phyloP scores from a whole-genome alignment of 2,797 vertebrate genomes.

The Poeciliopsis presidionis region DNA sequence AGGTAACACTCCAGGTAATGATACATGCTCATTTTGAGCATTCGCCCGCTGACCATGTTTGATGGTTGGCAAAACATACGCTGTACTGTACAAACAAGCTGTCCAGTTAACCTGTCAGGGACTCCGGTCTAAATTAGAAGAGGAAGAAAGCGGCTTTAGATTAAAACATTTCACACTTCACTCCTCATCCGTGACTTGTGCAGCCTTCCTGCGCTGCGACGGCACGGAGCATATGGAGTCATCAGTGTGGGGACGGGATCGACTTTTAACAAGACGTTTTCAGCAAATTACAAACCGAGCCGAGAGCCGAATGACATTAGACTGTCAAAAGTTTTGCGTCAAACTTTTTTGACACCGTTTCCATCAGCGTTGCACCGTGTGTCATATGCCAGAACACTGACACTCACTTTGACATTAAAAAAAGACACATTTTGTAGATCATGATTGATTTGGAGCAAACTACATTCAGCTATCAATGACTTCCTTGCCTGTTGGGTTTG shows the following conservation, averaged over 20 bases:
- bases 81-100: too few species aligned
- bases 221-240: background rate
- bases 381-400: background rate
- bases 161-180: background rate
- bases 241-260: too few species aligned
- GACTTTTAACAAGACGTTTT: background rate
- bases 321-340: background rate
- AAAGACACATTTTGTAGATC: too few species aligned
- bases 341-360: background rate
- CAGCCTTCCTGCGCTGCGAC: background rate
- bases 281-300: background rate
- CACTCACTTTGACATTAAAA: background rate
- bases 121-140: too few species aligned
- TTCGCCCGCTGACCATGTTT: too few species aligned
- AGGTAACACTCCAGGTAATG: too few species aligned
- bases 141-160: too few species aligned
- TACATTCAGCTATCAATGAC: background rate
- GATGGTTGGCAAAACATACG: background rate
- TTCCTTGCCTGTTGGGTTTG: background rate
- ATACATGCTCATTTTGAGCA: background rate
- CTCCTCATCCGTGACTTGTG: background rate
- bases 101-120: too few species aligned
- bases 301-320: background rate
- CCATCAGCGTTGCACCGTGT: background rate
- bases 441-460: too few species aligned